Evolutionary conservation across 2,888 invertebrate species (phyloP).

Genomic region (Drosophila macrospina): DNA sequence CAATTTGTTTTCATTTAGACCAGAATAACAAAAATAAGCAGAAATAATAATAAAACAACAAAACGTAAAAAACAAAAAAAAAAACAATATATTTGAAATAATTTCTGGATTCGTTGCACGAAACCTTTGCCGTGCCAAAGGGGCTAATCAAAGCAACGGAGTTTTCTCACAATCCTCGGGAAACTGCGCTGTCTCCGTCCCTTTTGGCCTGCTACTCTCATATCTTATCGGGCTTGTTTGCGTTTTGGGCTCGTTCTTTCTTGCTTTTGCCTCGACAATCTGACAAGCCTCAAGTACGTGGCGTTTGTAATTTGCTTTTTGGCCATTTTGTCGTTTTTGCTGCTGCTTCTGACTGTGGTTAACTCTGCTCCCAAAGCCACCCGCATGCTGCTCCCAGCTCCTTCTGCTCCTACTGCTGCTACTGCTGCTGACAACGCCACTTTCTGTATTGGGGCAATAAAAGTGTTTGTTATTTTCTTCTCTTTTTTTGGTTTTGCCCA

Average conservation of each 20-base stretch:
- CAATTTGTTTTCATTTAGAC: slow-evolving; percentile 70
- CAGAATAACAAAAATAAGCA: slow-evolving; percentile 4
- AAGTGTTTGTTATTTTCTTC: slow-evolving; percentile 49
- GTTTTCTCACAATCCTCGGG: not conserved
- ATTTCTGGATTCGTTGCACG: slow-evolving; percentile 33
- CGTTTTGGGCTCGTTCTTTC: slow-evolving; percentile 27
- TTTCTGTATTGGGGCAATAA: slow-evolving; percentile 68
- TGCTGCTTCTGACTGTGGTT: slow-evolving; percentile 18
- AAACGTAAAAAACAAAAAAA: not conserved
- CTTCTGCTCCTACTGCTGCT: slow-evolving; percentile 15
- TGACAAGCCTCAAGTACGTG: slow-evolving; percentile 58
- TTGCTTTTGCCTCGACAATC: slow-evolving; percentile 28
- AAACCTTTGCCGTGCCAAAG: slow-evolving; percentile 37
- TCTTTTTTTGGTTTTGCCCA: slow-evolving; percentile 33
- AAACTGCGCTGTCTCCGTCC: slow-evolving; percentile 24
- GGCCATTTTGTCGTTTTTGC: slow-evolving; percentile 50
- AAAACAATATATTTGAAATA: slow-evolving; percentile 18
- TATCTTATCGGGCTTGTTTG: slow-evolving; percentile 59
- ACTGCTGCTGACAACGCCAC: slow-evolving; percentile 74
- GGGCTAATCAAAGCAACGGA: slow-evolving; percentile 50
- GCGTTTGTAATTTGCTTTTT: slow-evolving; percentile 61
- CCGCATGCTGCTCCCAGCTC: slow-evolving; percentile 14
- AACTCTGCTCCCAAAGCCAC: slow-evolving; percentile 1
- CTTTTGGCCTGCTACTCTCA: not conserved
- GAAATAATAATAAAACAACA: not conserved